Percentiles rank a stretch among this genome's conserved stretches.
Conservation (phyloP, 2,113 vertebrate species). For the Dermatemys mawii region DNA sequence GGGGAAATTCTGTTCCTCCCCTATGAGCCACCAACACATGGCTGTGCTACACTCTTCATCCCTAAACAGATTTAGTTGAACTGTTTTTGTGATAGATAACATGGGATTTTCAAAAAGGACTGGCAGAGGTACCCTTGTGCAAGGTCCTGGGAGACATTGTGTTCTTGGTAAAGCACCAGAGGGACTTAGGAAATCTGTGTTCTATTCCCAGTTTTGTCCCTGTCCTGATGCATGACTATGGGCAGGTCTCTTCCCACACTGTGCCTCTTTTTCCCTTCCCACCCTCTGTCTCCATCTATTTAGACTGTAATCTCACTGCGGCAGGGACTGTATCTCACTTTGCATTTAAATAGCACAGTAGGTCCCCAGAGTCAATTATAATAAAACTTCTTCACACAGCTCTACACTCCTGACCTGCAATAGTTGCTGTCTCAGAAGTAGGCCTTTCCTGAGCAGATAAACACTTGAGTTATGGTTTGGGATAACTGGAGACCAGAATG, state of each 20-base stretch:
- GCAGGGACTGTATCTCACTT: neutral
- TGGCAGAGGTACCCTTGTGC: rapidly evolving
- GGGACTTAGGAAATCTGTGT: rapidly evolving
- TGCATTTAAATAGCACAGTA: neutral
- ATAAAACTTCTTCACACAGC: rapidly evolving
- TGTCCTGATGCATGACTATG: neutral
- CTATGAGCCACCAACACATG: rapidly evolving
- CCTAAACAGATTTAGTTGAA: neutral
- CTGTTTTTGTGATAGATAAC: neutral
- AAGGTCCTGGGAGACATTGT: neutral
- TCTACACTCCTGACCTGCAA: rapidly evolving
- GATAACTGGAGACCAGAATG: neutral
- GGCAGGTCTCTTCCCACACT: neutral
- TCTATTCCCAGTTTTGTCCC: neutral
- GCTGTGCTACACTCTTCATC: neutral
- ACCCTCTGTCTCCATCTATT: neutral
- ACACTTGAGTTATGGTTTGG: neutral
- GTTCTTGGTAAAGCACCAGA: neutral
- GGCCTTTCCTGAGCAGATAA: neutral
- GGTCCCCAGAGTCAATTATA: neutral
- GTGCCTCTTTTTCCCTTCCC: neutral
- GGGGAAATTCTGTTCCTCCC: neutral
- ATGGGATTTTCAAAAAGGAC: neutral
- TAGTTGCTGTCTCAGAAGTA: rapidly evolving
- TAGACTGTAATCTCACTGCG: neutral